phyloP scores from a whole-genome alignment of 2,797 vertebrate genomes.

The Falco novaeseelandiae region DNA sequence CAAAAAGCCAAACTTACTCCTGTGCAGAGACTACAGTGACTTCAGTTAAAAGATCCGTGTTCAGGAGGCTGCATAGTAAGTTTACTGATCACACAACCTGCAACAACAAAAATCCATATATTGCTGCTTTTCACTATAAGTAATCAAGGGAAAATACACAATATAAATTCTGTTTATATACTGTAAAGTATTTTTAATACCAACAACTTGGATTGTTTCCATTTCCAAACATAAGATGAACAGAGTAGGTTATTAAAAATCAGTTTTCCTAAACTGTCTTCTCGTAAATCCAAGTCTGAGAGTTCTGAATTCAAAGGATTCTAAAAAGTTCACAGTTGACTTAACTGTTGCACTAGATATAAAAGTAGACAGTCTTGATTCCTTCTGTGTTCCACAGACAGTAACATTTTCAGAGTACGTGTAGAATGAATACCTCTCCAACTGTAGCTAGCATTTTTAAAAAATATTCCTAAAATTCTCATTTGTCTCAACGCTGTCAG shows the following conservation, averaged over 20 bases:
- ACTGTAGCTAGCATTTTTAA: background rate
- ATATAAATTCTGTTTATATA: conserved; percentile 15
- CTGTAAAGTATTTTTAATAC: conserved; percentile 13
- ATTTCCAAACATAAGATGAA: conserved; percentile 33
- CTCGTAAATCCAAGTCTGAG: conserved; percentile 11
- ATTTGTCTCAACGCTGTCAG: background rate
- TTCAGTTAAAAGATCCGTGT: background rate
- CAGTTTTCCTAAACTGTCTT: conserved; percentile 4
- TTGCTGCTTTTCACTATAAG: conserved; percentile 2
- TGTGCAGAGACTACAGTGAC: background rate
- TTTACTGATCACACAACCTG: conserved; percentile 37
- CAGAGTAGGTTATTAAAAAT: conserved; percentile 42
- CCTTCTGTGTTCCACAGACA: background rate
- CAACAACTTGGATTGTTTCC: conserved; percentile 21
- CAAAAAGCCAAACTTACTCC: background rate
- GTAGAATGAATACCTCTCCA: conserved; percentile 6
- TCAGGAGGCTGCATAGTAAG: conserved; percentile 47
- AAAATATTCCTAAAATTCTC: conserved; percentile 38
- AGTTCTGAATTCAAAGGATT: conserved; percentile 38
- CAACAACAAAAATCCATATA: conserved; percentile 55
- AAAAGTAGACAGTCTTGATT: conserved; percentile 51
- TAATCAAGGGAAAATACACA: background rate
- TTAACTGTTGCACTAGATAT: background rate
- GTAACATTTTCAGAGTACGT: conserved; percentile 29
- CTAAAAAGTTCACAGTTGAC: conserved; percentile 12